Conservation (phyloP, 30 jellyfish, hydroid and myxozoan species). For the Pelagia noctiluca region DNA sequence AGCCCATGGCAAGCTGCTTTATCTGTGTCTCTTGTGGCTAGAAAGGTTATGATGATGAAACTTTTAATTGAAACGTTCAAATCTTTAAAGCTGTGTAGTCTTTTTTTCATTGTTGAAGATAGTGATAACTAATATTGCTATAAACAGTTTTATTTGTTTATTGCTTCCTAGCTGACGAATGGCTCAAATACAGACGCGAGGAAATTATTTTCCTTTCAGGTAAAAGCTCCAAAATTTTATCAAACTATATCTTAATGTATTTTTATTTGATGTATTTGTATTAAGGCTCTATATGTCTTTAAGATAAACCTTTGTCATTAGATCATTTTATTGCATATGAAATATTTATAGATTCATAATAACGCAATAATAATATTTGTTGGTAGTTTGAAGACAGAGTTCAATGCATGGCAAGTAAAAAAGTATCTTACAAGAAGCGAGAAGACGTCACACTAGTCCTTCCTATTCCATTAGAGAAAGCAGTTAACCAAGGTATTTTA, state of each 20-base stretch:
- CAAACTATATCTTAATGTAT: neutral
- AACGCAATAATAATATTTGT: neutral
- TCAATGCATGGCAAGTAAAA: constrained; percentile 80
- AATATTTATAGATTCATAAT: neutral
- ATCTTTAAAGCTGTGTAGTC: too few relatives aligned
- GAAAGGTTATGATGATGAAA: too few relatives aligned
- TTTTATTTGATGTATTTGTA: neutral
- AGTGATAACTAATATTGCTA: too few relatives aligned
- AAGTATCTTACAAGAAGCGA: constrained; percentile 74
- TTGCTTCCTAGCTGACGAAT: too few relatives aligned
- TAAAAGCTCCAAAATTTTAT: neutral
- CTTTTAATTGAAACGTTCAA: too few relatives aligned
- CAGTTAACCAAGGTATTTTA: constrained; percentile 72
- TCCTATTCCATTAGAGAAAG: constrained; percentile 88
- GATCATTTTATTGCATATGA: neutral
- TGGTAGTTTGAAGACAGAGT: constrained; percentile 85
- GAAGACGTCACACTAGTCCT: constrained; percentile 77
- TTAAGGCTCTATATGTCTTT: neutral
- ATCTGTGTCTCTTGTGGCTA: too few relatives aligned
- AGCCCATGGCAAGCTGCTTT: too few relatives aligned
- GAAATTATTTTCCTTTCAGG: neutral
- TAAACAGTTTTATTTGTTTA: too few relatives aligned
- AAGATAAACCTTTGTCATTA: too few relatives aligned
- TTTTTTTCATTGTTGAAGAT: too few relatives aligned
- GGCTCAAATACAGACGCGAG: too few relatives aligned